Base-by-base conservation (phyloP, 2,888 invertebrate species). In the Drosophila multiciliata region DNA sequence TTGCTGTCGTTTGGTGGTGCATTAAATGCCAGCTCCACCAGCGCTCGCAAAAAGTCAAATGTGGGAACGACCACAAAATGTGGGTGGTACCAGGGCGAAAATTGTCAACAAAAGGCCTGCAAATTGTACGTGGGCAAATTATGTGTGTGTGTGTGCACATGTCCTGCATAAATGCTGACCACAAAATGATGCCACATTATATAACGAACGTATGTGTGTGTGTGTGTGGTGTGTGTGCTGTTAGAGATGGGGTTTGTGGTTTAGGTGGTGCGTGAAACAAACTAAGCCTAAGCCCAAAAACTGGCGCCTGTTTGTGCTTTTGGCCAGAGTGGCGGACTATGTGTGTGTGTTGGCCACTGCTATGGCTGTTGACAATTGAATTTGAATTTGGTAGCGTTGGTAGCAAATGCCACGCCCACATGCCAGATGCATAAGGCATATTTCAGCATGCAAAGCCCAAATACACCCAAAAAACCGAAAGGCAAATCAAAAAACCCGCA, bases 161-260 rank as follows among this genome's bases (percentile, higher is more conserved):
- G 82, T 76, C 72, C 81, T 78, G 87, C 90, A 87, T 87, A 87
- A 87, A 87, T 90, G 88, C 90, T 87, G 90, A 87, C 87, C 87
- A 85, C 90, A 87, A 87, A 84, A 87, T 87, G 90, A 87, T 87
- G 86, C 88, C 90, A 85, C 86, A 87, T 87, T 90, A 90, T 88
- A 88, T 81, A 87, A 81, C 88, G 65, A 23, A 48, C 36, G 9
- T 33, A 26, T 17, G 49, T 20, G 57, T 57, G 40, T 40, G 54
- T n/a, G 26, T 50, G 29, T 49, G 49, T 23, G 23, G 20, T 23
- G 11, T 20, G 26, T 29, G 29, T 49, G 49, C 29, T 29, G 29
- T 29, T 29, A 1, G 20, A 17, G 26, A n/a, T 8, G 38, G 38
- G 55, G 32, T 40, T 32, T 17, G 59, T 33, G 66, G 40, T 26